Evolutionary conservation across 2,113 vertebrate species (phyloP), one percentile per base, ranked within the genome.

Genomic region (Melanerpes formicivorus): DNA sequence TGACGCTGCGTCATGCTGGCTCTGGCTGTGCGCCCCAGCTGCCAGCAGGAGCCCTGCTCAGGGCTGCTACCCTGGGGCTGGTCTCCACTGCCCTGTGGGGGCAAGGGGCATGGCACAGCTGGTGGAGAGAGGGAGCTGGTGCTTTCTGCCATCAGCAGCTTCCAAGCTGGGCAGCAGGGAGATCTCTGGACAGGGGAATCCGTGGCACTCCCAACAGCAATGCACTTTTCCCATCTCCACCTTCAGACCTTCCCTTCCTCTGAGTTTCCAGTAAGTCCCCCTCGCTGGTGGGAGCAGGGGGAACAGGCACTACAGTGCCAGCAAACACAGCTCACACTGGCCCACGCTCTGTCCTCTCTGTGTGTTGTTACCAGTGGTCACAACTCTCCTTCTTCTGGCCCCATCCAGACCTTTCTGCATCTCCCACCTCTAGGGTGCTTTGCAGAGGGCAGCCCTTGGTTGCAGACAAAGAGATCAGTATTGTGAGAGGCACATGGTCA

Each of bases 231-330:
- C 30, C 11, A 21, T 75, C 46, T 64, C 25, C 42, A 3, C 3
- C 0, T 79, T 19, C 18, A 8, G 30, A 23, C 76, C 37, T 87
- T 75, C 26, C 64, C 32, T 76, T 81, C 21, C 9, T 30, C 54
- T 21, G 25, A 1, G 5, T 62, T 94, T 69, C 21, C 58, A 16
- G 34, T 17, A 50, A 19, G 30, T 32, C 22, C 30, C 2, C 4
- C 66, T 69, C 5, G 70, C 89, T 58, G 80, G 21, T 3, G 3
- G 58, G 32, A 86, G 48, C 60, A 27, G 64, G n/a, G 34, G 67
- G 34, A 82, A 40, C 0, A 3, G 27, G 40, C 4, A 0, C 63
- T 21, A 3, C 1, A 7, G 54, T 3, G 0, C 50, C 21, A 32
- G 34, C 21, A 46, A 63, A 63, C 2, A 26, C 72, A 70, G 46